A percentile compares a stretch with the other conserved stretches of the same genome.
Evolutionary conservation across 2,113 vertebrate genomes (phyloP).

Genomic region (Chaetorhynchus papuensis): DNA sequence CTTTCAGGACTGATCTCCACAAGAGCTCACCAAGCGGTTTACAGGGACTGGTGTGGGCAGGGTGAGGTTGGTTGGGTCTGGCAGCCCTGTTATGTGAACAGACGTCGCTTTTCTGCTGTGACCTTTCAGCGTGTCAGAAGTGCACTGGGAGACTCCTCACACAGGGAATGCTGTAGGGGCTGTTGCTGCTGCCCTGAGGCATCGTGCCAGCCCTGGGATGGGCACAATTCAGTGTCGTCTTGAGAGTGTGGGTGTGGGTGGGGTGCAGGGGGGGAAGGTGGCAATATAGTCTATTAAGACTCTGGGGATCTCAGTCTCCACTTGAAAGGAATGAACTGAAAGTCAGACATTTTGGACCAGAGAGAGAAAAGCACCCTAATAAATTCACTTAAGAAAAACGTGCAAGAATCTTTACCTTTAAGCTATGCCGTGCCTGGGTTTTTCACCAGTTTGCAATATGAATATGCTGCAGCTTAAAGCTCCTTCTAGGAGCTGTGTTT

Average conservation of each 20-base stretch:
- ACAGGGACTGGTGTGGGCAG: slow-evolving; percentile 28
- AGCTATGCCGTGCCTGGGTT: slow-evolving; percentile 2
- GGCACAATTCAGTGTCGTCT: neutral
- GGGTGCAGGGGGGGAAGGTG: neutral
- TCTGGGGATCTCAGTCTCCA: neutral
- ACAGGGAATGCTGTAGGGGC: neutral
- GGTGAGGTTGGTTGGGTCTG: neutral
- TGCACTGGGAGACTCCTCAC: neutral
- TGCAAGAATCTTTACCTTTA: slow-evolving; percentile 29
- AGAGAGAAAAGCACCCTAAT: neutral
- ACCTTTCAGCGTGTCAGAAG: neutral
- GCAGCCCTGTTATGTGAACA: neutral
- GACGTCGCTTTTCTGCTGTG: neutral
- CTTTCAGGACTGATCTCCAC: slow-evolving; percentile 12
- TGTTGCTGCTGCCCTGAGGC: neutral
- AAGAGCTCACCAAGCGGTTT: neutral
- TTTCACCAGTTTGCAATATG: slow-evolving; percentile 52
- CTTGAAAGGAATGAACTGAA: neutral
- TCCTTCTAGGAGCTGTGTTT: slow-evolving; percentile 57
- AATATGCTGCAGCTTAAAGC: slow-evolving; percentile 67
- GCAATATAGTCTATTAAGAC: neutral
- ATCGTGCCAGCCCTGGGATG: neutral
- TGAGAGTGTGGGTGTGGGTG: neutral
- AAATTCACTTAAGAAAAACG: neutral
- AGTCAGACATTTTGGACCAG: neutral